A percentile compares a stretch with the other conserved stretches of the same genome.
These are phyloP conservation scores for Erythrolamprus reginae DNA, from an alignment of 2,113 vertebrate species.

Conservation along the genomic window DNA sequence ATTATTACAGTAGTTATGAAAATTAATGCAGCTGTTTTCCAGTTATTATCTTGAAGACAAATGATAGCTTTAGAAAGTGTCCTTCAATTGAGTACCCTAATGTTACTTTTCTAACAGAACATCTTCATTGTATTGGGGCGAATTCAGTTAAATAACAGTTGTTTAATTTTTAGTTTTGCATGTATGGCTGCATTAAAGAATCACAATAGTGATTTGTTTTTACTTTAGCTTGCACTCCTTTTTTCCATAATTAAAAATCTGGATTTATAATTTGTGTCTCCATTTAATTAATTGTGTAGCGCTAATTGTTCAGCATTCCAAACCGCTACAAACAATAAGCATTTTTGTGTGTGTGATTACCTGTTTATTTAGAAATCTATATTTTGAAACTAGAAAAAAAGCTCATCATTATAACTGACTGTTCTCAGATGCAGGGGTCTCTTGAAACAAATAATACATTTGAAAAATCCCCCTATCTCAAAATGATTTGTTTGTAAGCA, in stretches of 20 bases:
- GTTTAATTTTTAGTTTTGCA: not conserved
- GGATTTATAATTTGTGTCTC: not conserved
- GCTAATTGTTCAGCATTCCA: not conserved
- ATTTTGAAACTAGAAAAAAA: not conserved
- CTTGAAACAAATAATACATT: not conserved
- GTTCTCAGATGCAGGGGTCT: not conserved
- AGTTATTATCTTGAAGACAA: conserved; percentile 15
- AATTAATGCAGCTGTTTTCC: conserved; percentile 6
- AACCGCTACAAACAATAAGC: not conserved
- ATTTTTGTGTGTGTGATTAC: not conserved
- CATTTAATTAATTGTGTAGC: not conserved
- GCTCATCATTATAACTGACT: not conserved
- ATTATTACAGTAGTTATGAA: not conserved
- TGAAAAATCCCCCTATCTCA: not conserved
- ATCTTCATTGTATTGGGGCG: not conserved
- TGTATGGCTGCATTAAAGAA: not conserved
- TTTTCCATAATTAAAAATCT: not conserved
- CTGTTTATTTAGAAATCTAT: not conserved
- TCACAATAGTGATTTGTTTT: not conserved
- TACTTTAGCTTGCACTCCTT: not conserved
- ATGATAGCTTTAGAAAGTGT: conserved; percentile 18
- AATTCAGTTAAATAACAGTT: not conserved
- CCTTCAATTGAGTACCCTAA: conserved; percentile 11
- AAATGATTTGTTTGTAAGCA: not conserved
- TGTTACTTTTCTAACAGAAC: conserved; percentile 10